Percentiles rank a stretch among this genome's conserved stretches.
phyloP scores from a whole-genome alignment of 1,140 invertebrate genomes.

The Cydia fagiglandana region DNA sequence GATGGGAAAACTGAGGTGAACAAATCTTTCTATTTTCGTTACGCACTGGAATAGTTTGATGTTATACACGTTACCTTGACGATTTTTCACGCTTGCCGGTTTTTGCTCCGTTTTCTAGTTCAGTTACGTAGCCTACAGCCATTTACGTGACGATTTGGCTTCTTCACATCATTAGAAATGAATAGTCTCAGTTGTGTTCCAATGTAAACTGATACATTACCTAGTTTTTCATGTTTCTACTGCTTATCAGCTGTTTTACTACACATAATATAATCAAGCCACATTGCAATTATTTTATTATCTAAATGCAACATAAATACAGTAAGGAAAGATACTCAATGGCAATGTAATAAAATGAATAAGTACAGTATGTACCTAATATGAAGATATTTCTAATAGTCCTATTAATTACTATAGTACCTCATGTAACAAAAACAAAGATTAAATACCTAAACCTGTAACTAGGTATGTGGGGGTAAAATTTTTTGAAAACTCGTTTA shows the following conservation, averaged over 20 bases:
- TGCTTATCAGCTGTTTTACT: constrained; percentile 24
- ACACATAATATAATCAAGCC: constrained; percentile 4
- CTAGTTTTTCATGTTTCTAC: background rate
- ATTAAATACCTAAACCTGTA: background rate
- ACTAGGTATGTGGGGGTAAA: too few species aligned
- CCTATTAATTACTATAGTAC: background rate
- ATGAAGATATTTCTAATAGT: background rate
- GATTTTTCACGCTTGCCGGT: constrained; percentile 43
- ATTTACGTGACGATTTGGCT: background rate
- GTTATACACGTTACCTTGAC: constrained; percentile 48
- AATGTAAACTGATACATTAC: background rate
- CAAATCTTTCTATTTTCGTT: constrained; percentile 31
- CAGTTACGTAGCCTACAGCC: constrained; percentile 16
- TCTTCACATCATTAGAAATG: background rate
- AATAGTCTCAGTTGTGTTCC: background rate
- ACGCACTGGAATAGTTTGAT: constrained; percentile 34
- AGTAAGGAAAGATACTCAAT: background rate
- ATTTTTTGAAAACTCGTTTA: too few species aligned
- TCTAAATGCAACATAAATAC: constrained; percentile 1
- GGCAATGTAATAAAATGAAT: background rate
- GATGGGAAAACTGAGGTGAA: constrained; percentile 74
- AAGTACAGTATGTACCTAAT: background rate
- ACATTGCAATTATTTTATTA: constrained; percentile 8
- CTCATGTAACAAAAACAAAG: background rate
- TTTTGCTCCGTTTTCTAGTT: constrained; percentile 29